Evolutionary conservation across 2,888 invertebrate genomes (phyloP).

Genomic region (Parnassius glacialis): DNA sequence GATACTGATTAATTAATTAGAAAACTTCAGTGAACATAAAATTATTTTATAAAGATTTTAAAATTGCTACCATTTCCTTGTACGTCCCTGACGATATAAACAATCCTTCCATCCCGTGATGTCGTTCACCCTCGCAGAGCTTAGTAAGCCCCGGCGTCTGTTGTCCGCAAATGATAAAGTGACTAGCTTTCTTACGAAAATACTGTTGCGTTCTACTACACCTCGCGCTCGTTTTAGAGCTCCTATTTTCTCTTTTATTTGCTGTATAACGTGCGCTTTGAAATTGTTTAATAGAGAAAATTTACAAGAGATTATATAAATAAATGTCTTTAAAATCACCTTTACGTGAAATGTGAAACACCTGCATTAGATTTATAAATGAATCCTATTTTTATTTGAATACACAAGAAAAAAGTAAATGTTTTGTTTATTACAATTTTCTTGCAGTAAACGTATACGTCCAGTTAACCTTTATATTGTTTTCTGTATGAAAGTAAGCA

Average conservation of each 20-base stretch:
- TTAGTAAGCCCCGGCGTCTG: constrained; percentile 56
- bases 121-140: constrained; percentile 44
- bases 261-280: constrained; percentile 14
- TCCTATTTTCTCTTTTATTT: constrained; percentile 25
- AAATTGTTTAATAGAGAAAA: constrained; percentile 14
- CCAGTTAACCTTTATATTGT: too few species aligned
- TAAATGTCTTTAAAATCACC: too few species aligned
- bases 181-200: constrained; percentile 55
- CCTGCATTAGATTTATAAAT: too few species aligned
- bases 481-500: too few species aligned
- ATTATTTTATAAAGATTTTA: constrained; percentile 45
- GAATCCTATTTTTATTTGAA: too few species aligned
- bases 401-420: too few species aligned
- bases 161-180: constrained; percentile 73
- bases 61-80: constrained; percentile 52
- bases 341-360: too few species aligned
- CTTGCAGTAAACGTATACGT: too few species aligned
- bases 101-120: constrained; percentile 50
- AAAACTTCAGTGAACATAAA: constrained; percentile 19
- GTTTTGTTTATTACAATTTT: too few species aligned
- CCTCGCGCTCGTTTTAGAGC: constrained; percentile 26
- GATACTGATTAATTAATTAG: too few species aligned
- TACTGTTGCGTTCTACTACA: constrained; percentile 34
- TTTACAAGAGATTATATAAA: not conserved
- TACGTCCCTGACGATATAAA: constrained; percentile 33